Base-by-base conservation (phyloP, 2,113 vertebrate genomes). In the Grammomys surdaster region DNA sequence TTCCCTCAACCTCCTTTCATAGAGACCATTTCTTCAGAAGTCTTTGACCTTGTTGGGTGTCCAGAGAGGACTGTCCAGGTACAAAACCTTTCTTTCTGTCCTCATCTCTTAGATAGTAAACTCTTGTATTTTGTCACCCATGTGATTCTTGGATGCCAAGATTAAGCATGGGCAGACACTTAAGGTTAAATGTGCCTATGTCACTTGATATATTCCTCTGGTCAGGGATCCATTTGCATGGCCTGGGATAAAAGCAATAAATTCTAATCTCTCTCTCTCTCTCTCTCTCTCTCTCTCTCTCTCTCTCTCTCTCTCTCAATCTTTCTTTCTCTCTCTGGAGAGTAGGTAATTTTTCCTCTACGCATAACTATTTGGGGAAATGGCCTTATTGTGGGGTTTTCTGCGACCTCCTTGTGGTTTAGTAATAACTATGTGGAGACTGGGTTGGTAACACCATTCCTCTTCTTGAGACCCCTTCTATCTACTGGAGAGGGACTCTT, bases 61-160 rank as follows among this genome's bases (percentile, higher is more conserved):
- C 8, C 4, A 24, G 46, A 48, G 2, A 43, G 56, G 16, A 51
- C 11, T 43, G 24, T 8, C 10, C 0, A 19, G 1, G 4, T 2
- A 20, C 4, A 3, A 16, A 8, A 54, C 10, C 7, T 31, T 40
- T 54, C 17, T 87, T 43, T 40, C 33, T 48, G 5, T 70, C 0
- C 24, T 36, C 2, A 69, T 56, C 22, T 54, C 7, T 7, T 73
- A 14, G 13, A 67, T 26, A 3, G 26, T 13, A 36, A 51, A 72
- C 16, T 13, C 17, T 56, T 63, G 26, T 3, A 14, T 95, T 73
- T 72, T 69, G 7, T 54, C 33, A 17, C 20, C 7, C 4, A 2
- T 58, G 58, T 33, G 65, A 93, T 69, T 48, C 17, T 26, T 78
- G 69, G 80, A 85, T 73, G 63, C 14, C 51, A 48, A 84, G 1